phyloP scores from a whole-genome alignment of 92 coral and sea anemone species.

The Bergia puertoricense region DNA sequence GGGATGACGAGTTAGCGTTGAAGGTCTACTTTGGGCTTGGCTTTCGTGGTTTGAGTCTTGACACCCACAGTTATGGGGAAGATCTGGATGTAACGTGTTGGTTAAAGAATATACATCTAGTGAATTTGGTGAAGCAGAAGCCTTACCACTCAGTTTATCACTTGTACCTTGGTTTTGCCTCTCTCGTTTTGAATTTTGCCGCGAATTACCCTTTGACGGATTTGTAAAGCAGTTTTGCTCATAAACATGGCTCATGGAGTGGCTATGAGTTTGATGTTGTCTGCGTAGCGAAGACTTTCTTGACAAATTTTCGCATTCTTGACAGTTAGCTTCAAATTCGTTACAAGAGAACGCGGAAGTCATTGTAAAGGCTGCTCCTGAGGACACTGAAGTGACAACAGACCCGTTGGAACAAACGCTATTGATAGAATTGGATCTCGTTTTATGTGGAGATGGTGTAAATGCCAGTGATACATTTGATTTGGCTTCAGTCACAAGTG shows the following conservation, averaged over 20 bases:
- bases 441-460: background rate
- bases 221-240: background rate
- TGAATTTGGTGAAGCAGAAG: background rate
- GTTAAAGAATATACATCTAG: background rate
- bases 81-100: background rate
- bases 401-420: slow-evolving; percentile 6
- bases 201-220: background rate
- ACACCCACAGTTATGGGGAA: background rate
- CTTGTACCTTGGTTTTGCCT: background rate
- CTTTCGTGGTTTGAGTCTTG: slow-evolving; percentile 1
- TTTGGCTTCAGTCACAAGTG: slow-evolving; percentile 33
- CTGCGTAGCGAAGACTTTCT: slow-evolving; percentile 19
- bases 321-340: background rate
- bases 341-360: background rate
- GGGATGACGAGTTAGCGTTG: background rate
- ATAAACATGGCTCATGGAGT: slow-evolving; percentile 11
- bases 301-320: slow-evolving; percentile 13
- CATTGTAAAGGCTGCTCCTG: slow-evolving; percentile 7
- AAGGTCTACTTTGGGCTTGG: background rate
- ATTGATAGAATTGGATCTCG: slow-evolving; percentile 12
- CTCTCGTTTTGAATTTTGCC: slow-evolving; percentile 5
- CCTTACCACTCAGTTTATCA: background rate
- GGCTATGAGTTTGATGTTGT: slow-evolving; percentile 1
- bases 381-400: slow-evolving; percentile 1
- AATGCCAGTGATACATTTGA: slow-evolving; percentile 27